Base-by-base conservation (phyloP, 1,140 invertebrate genomes). In the Drosophila ercepeae region DNA sequence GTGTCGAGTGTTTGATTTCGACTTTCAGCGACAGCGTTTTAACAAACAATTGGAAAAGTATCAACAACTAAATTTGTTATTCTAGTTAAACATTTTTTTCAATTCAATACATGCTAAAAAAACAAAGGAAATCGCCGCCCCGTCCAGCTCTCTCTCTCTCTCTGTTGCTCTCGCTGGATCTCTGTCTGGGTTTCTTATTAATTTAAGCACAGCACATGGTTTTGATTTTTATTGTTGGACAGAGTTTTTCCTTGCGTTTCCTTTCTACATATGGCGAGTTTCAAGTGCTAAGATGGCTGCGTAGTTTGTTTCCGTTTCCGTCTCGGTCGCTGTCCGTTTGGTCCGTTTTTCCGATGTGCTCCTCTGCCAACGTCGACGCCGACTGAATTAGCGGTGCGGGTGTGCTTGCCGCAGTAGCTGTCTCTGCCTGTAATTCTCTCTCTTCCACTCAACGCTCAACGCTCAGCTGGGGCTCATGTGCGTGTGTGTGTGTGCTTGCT, bases 51-150 rank as follows among this genome's bases (percentile, higher is more conserved):
- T 89, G 79, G 63, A 81, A 72, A 89, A 89, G 73, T 89, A 89
- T 89, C 81, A 86, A 89, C 79, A 86, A 81, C 79, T 86, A 86
- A 89, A 89, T 89, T 89, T 89, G 86, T 89, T 89, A 89, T 89
- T 89, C 84, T 89, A 89, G 73, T 84, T 89, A 77, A 86, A 86
- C 78, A 70, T 89, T 83, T 84, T 83, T 84, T 78, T 78, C 72
- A 70, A 73, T 83, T 78, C 57, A 76, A 86, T 83, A 83, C 79
- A 84, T 84, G 48, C 82, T 86, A 88, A 73, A 76, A 75, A 83
- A 39, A 14, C 51, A 86, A 88, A 68, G 59, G 63, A 86, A 88
- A 74, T 75, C 64, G 82, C 81, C 81, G 81, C 82, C 60, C 82
- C 78, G 71, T 63, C 42, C 81, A 71, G 42, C 69, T 69, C 55